A percentile compares a stretch with the other conserved stretches of the same genome.
These are phyloP conservation scores for Zaprionus davidi DNA, from an alignment of 1,140 invertebrate genomes.

Conservation along the genomic window DNA sequence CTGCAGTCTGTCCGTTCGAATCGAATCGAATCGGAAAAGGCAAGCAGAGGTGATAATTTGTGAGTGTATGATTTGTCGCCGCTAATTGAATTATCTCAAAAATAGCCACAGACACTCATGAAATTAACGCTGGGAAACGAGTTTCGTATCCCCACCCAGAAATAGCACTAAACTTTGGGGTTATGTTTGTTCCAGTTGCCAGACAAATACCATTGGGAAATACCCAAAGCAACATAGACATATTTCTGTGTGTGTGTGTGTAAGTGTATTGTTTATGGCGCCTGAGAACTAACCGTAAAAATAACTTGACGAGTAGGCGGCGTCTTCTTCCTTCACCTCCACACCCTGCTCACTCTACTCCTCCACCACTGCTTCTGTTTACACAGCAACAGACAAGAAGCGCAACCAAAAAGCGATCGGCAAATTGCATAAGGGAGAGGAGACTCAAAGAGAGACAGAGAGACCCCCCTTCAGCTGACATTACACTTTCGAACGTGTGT, in stretches of 20 bases:
- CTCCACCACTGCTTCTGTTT: not conserved
- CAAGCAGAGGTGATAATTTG: slow-evolving; percentile 29
- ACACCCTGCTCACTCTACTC: not conserved
- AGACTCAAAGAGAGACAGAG: slow-evolving; percentile 21
- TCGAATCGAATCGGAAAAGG: not conserved
- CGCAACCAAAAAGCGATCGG: not conserved
- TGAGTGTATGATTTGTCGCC: not conserved
- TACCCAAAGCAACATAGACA: not conserved
- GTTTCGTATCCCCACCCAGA: slow-evolving; percentile 17
- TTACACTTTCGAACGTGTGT: slow-evolving; percentile 16
- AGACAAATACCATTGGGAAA: not conserved
- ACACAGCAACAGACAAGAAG: slow-evolving; percentile 17
- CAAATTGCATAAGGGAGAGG: slow-evolving; percentile 56
- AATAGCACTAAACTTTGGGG: slow-evolving; percentile 4
- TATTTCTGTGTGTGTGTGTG: not conserved
- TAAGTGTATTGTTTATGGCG: not conserved
- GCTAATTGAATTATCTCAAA: slow-evolving; percentile 33
- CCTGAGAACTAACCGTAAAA: not conserved
- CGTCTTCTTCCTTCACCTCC: not conserved
- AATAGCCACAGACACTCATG: slow-evolving; percentile 10
- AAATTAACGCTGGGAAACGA: slow-evolving; percentile 36
- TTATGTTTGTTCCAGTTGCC: not conserved
- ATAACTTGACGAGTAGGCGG: not conserved
- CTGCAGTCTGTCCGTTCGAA: not conserved
- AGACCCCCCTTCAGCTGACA: slow-evolving; percentile 20